Conservation (phyloP, 2,888 invertebrate species). For the Ferrisia virgata region DNA sequence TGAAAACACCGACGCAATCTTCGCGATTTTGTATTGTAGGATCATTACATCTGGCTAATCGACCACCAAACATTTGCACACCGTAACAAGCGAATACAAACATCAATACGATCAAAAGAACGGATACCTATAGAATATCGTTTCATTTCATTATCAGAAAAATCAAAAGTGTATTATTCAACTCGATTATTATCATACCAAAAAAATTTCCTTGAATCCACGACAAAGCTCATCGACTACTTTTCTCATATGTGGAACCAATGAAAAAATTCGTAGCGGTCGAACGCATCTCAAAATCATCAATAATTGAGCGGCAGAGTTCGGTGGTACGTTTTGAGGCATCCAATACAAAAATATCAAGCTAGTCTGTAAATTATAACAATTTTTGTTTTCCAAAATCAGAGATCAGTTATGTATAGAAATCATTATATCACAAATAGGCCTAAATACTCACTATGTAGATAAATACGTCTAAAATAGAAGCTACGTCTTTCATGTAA, state of each 20-base stretch:
- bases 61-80: constrained; percentile 95
- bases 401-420: too few species aligned
- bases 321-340: constrained; percentile 87
- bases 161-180: too few species aligned
- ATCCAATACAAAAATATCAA: constrained; percentile 95
- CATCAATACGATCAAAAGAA: constrained; percentile 92
- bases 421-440: neutral
- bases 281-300: constrained; percentile 96
- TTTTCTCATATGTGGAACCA: constrained; percentile 98
- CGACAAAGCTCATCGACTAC: constrained; percentile 97
- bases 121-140: constrained; percentile 69
- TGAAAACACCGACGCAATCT: constrained; percentile 92
- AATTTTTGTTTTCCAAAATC: too few species aligned
- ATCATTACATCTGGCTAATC: constrained; percentile 94
- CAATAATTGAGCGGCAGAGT: constrained; percentile 88
- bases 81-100: constrained; percentile 99
- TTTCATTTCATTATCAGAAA: too few species aligned
- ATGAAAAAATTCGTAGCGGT: constrained; percentile 92
- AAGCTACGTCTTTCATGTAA: constrained; percentile 95
- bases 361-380: constrained; percentile 87
- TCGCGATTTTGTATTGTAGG: constrained; percentile 77
- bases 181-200: constrained; percentile 64
- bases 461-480: constrained; percentile 94
- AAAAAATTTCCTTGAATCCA: constrained; percentile 96
- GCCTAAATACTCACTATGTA: constrained; percentile 71